Conservation (phyloP, 2,113 vertebrate genomes). For the Leptocoma aspasia region DNA sequence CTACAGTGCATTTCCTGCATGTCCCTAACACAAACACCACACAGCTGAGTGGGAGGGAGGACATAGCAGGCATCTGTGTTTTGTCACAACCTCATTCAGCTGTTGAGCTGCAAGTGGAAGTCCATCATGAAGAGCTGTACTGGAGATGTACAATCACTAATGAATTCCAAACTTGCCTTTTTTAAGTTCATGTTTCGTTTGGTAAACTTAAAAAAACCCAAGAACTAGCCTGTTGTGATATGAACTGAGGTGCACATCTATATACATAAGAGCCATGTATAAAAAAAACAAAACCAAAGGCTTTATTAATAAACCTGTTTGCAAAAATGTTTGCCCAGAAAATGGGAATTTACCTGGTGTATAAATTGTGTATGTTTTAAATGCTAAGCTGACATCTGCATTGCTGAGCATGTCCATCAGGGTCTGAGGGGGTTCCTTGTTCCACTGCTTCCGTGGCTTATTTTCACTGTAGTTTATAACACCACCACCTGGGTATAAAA, state of each 20-base stretch:
- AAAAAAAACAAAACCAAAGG: neutral
- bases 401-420: slow-evolving; percentile 83
- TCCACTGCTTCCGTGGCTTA: slow-evolving; percentile 79
- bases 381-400: slow-evolving; percentile 78
- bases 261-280: neutral
- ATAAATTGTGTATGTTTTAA: slow-evolving; percentile 85
- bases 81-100: neutral
- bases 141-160: neutral
- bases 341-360: slow-evolving; percentile 72
- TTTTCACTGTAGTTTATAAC: slow-evolving; percentile 62
- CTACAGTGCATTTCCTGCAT: neutral
- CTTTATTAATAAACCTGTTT: neutral
- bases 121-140: neutral
- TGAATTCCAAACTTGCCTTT: neutral
- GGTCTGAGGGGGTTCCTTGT: slow-evolving; percentile 74
- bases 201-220: neutral
- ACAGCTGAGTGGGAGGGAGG: neutral
- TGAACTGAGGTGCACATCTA: neutral
- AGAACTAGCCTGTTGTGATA: neutral
- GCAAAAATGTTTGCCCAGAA: neutral
- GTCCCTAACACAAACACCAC: neutral
- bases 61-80: rapidly evolving
- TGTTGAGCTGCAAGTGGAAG: neutral
- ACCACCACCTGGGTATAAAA: slow-evolving; percentile 54
- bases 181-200: neutral